phyloP scores from a whole-genome alignment of 2,888 invertebrate species.

The Phania funesta region DNA sequence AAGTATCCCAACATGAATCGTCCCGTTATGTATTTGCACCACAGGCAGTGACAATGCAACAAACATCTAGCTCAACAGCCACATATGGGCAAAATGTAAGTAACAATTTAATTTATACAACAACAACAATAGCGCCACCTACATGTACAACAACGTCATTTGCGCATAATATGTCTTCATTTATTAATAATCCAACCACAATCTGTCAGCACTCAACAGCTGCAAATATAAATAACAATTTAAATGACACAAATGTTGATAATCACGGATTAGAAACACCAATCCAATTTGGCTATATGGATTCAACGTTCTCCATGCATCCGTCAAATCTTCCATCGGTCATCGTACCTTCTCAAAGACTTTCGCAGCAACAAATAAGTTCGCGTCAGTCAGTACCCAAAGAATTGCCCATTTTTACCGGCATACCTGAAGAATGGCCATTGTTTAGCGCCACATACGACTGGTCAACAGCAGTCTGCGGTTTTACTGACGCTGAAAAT shows the following conservation, averaged over 20 bases:
- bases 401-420: slow-evolving; percentile 24
- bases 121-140: neutral
- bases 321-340: neutral
- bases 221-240: neutral
- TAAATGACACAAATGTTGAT: neutral
- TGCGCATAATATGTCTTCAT: no score
- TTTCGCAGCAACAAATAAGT: neutral
- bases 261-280: no score
- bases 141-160: neutral
- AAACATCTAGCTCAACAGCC: neutral
- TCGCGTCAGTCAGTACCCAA: slow-evolving; percentile 25
- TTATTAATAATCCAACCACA: neutral
- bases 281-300: neutral
- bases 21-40: neutral
- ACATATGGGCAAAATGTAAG: neutral
- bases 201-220: neutral
- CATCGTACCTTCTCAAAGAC: neutral
- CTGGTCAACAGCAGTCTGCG: no score
- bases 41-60: neutral
- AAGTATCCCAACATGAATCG: neutral
- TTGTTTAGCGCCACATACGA: neutral
- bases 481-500: no score
- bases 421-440: slow-evolving; percentile 6
- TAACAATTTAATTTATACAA: neutral
- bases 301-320: neutral